Evolutionary conservation across 1,140 invertebrate genomes (phyloP), one percentile per base, ranked within the genome.

Genomic region (Hyles euphorbiae): DNA sequence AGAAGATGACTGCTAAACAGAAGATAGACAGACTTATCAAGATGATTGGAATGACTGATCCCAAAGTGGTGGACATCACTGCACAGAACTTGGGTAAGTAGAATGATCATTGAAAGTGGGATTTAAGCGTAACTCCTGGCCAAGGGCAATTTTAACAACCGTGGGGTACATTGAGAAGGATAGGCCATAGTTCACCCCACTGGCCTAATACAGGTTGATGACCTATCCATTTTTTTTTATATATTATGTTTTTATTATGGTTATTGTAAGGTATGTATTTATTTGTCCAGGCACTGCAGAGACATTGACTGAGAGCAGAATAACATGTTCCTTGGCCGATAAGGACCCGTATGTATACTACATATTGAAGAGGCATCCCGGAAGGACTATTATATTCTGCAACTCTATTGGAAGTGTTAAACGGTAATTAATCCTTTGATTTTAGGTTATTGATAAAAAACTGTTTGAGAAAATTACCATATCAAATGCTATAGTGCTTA

Each of bases 321-420:
- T 98, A 56, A 90, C 91, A 1, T 95, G 94, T 75, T 91, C 92
- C 0, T 88, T 95, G 34, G 93, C 96, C 43, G 93, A 97, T 58
- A 98, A 98, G 90, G 98, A 99, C 88, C 93, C 94, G 49, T 97
- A 98, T 83, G 85, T 99, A 1, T 99, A 98, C 83, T 99, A 99
- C 76, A 96, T 99, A 68, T 76, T 99, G 10, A 91, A 94, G 65
- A 91, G 92, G 52, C 94, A 99, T 89, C 92, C 93, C 1, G 98
- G 97, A 0, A 89, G 97, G 59, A 99, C 97, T 3, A 91, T 99
- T 36, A 93, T 99, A n/a, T 99, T 99, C 90, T 97, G 96, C 72
- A 99, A 99, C 89, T 98, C 97, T 55, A 98, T 99, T 60, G 96
- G 97, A 57, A 97, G 97, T 87, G 96, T 99, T 0, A 94, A 92